Evolutionary conservation across 2,797 vertebrate species (phyloP).

Genomic region (Chelon labrosus): DNA sequence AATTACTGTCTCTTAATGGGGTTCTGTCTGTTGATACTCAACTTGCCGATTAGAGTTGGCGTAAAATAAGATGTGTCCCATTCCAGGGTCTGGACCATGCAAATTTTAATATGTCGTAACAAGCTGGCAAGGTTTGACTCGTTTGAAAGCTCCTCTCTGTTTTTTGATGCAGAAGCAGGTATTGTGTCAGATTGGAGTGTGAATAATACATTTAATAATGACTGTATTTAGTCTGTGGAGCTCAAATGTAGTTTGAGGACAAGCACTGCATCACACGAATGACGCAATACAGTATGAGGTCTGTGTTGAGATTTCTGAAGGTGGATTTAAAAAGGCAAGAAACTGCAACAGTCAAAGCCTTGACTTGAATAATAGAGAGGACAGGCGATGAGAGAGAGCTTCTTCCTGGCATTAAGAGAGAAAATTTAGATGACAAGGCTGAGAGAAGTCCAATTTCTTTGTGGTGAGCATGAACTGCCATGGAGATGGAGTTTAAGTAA

Average conservation of each 20-base stretch:
- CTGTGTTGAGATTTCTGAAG: not conserved
- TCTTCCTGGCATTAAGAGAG: constrained; percentile 27
- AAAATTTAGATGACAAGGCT: constrained; percentile 40
- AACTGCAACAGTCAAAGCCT: not conserved
- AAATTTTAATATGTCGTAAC: constrained; percentile 43
- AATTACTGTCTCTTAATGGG: not conserved
- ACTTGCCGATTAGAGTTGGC: not conserved
- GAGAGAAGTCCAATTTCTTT: constrained; percentile 43
- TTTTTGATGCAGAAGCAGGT: too few relatives aligned
- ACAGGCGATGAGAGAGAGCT: not conserved
- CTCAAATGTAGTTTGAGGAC: not conserved
- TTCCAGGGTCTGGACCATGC: constrained; percentile 5
- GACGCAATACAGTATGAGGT: not conserved
- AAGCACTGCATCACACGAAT: not conserved
- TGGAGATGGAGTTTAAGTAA: constrained; percentile 48
- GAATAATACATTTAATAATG: not conserved
- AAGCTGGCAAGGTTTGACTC: constrained; percentile 13
- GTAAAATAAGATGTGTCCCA: not conserved
- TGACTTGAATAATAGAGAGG: constrained; percentile 19
- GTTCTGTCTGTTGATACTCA: constrained; percentile 3
- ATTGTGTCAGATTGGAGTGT: not conserved
- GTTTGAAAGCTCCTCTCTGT: constrained; percentile 12
- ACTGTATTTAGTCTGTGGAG: not conserved
- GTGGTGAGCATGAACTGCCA: constrained; percentile 42
- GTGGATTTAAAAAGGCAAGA: constrained; percentile 24